Base-by-base conservation (phyloP, 2,888 invertebrate genomes). In the Polyommatus icarus region DNA sequence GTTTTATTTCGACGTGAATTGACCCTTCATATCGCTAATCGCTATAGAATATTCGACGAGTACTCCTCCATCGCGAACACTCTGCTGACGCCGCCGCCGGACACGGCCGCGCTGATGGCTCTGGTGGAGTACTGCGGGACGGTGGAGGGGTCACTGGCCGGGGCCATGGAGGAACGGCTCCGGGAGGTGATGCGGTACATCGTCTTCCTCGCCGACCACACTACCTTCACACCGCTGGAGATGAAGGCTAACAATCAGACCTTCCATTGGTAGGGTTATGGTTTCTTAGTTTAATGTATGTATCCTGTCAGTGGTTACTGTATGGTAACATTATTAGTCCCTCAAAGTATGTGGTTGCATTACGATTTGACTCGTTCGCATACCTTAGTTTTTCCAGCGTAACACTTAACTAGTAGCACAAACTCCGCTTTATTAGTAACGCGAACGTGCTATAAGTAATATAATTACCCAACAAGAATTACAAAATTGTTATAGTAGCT, bases 181-280 rank as follows among this genome's bases (percentile, higher is more conserved):
- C 95, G 95, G 79, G 93, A 95, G 77, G 95, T 96, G 7, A 81
- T 97, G 95, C 91, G 94, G 78, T 97, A 97, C 84, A 97, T 99
- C 76, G 89, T 97, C 76, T 98, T 98, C 90, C 92, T 99, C 10
- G 96, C 97, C 6, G 98, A 99, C 88, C 97, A 97, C 85, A 96
- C 96, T 0, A 92, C 95, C 7, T 96, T 98, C 83, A 96, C 97
- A 0, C 97, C 98, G 0, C 93, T 97, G 5, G 98, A 99, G 90
- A 96, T 99, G 85, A 97, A 98, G 84, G 96, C 97, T 61, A 99
- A 98, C 87, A 97, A 97, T 82, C 96, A 96, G 82, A 96, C 98
- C 0, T 98, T 98, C 85, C 96, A 97, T 86, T 98, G 98, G 98
- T 95, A 86, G 83, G 85, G 15, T 54, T 18, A 54, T 80, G 72